Evolutionary conservation across 2,797 vertebrate species (phyloP), one percentile per base, ranked within the genome.

Genomic region (Sandelia bainsii): DNA sequence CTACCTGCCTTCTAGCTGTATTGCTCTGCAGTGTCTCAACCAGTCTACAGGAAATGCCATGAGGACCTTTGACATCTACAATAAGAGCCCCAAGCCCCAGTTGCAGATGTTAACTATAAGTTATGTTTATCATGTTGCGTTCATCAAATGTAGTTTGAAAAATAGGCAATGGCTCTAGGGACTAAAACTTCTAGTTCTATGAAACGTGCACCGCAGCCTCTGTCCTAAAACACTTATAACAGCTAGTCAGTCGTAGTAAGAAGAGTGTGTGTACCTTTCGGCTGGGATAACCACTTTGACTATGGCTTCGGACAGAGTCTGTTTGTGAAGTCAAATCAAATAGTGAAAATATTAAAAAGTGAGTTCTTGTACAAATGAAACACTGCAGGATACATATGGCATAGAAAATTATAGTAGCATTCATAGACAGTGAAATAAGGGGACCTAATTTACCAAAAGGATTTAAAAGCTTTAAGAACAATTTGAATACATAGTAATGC

Each of bases 211-310:
- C 8, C 77, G 84, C 74, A 75, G 80, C 86, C 62, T 88, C 78
- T 75, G 71, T 77, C 83, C 76, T 83, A 72, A 60, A 77, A 89
- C 83, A 87, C 84, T 80, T 83, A 72, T 58, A 84, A 88, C 77
- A 87, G 85, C 87, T 83, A 86, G 67, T 88, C 84, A 89, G 84
- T 85, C 81, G 85, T 88, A 89, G 92, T 86, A 93, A 89, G 90
- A 87, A 88, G 93, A 93, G 89, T 92, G 92, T 91, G 92, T 91
- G 93, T 95, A 96, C 95, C 95, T 95, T 94, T 96, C 94, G 77
- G 93, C 94, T 76, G 95, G 95, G 93, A 96, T 95, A 93, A 96
- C 94, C 94, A 96, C 95, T 95, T 95, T 95, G 92, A 96, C 95
- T 93, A 95, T 91, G 86, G 95, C 95, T 93, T 95, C 94, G 90